Conservation (phyloP, 2,113 vertebrate species). For the Proterorhinus semilunaris region DNA sequence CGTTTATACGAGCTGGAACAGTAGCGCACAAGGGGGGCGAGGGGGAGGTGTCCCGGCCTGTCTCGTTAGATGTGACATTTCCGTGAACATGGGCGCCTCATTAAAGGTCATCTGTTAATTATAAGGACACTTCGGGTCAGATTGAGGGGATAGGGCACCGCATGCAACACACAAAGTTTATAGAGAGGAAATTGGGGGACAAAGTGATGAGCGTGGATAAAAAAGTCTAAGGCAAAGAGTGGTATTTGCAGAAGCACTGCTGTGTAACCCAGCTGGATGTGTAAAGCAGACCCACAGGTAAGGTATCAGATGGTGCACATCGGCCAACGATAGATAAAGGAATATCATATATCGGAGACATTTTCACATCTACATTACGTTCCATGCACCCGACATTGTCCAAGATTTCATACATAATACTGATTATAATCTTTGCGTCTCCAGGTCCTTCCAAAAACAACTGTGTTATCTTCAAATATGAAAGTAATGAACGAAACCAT, state of each 20-base stretch:
- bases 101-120: conserved; percentile 83
- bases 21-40: conserved; percentile 23
- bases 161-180: conserved; percentile 22
- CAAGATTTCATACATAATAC: not conserved
- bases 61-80: conserved; percentile 72
- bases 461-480: not conserved
- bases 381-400: not conserved
- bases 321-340: not conserved
- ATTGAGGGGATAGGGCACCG: conserved; percentile 37
- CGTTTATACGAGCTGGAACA: not conserved
- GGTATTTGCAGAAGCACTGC: not conserved
- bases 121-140: conserved; percentile 62
- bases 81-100: conserved; percentile 60
- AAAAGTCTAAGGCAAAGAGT: not conserved
- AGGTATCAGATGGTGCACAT: conserved; percentile 5
- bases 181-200: conserved; percentile 7
- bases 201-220: not conserved
- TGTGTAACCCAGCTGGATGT: not conserved
- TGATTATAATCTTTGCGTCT: conserved; percentile 1
- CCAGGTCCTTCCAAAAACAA: not conserved
- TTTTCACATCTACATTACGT: not conserved
- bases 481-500: not conserved
- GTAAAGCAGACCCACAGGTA: conserved; percentile 5
- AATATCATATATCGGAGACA: conserved; percentile 10
- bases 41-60: conserved; percentile 27